Evolutionary conservation across 1,140 invertebrate species (phyloP).

Genomic region (Zaprionus lachaisei): DNA sequence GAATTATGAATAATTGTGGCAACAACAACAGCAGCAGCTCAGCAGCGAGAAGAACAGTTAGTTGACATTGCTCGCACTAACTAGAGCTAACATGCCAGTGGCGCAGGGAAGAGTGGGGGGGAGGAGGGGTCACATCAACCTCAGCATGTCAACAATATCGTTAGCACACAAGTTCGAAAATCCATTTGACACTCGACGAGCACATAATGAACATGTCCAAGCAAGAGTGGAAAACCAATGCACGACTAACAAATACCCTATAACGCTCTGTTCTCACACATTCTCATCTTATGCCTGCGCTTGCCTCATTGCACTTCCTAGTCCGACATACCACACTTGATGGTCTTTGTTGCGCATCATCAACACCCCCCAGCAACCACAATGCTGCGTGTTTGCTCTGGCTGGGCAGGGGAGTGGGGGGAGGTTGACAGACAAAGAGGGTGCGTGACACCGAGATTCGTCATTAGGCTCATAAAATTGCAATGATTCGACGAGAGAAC

Average conservation of each 20-base stretch:
- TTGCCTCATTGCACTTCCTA: not conserved
- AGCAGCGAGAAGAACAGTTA: constrained; percentile 37
- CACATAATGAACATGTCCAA: constrained; percentile 58
- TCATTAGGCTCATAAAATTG: constrained; percentile 75
- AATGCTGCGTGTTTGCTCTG: not conserved
- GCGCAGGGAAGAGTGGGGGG: not conserved
- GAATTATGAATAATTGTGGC: constrained; percentile 79
- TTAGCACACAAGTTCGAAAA: constrained; percentile 59
- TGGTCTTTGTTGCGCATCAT: not conserved
- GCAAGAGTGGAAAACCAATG: not conserved
- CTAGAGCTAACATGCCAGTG: not conserved
- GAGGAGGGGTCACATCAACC: not conserved
- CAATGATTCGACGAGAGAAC: constrained; percentile 58
- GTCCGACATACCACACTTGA: not conserved
- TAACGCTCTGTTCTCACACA: not conserved
- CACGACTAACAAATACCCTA: constrained; percentile 17
- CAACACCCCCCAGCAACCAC: constrained; percentile 3
- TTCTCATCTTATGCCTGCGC: not conserved
- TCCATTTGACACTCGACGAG: constrained; percentile 64
- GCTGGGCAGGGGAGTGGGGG: not conserved
- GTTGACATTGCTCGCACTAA: constrained; percentile 8
- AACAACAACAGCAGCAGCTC: constrained; percentile 17
- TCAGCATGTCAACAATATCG: constrained; percentile 43
- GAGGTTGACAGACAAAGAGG: constrained; percentile 1
- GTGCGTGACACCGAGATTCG: constrained; percentile 55